Evolutionary conservation across 23 tunicate genomes (phyloP), one percentile per base, ranked within the genome.

Genomic region (Corella eumyota): DNA sequence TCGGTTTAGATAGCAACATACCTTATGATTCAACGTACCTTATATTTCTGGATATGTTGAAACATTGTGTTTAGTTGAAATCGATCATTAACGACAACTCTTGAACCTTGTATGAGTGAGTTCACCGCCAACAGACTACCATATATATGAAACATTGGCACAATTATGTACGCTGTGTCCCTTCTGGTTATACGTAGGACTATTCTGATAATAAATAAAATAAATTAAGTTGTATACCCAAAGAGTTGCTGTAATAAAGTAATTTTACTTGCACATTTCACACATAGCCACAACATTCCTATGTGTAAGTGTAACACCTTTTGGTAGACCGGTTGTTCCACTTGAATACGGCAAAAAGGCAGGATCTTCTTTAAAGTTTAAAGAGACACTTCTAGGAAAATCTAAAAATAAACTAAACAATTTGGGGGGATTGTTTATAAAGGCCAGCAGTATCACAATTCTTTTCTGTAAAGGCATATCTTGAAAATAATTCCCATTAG

Each of bases 251-350:
- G n/a, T n/a, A n/a, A n/a, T n/a, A n/a, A n/a, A n/a, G n/a, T n/a
- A n/a, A n/a, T n/a, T n/a, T n/a, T n/a, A 30, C 32, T 27, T 38
- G 32, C 30, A 24, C 6, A 65, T 56, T 2, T 34, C 36, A 6
- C 64, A 22, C 9, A 30, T 5, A 0, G 88, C 44, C 17, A 79
- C 68, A 25, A 71, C n/a, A 40, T 71, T 70, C 17, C 62, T 22
- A 61, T 85, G 95, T 3, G 80, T 77, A 6, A 85, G 29, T 63
- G 71, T 60, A 21, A 85, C 95, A 6, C 95, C 95, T 36, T 85
- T 85, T 25, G 95, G 95, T 33, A 64, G 4, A 4, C 95, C 95
- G 3, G 95, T 85, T 30, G 95, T 85, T 25, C 95, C 95, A 36
- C 85, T 77, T 36, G 95, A 77, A 64, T 85, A 85, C 7, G 88